A percentile compares a stretch with the other conserved stretches of the same genome.
phyloP scores from a whole-genome alignment of 2,888 invertebrate species.

The Peribatodes rhomboidaria region DNA sequence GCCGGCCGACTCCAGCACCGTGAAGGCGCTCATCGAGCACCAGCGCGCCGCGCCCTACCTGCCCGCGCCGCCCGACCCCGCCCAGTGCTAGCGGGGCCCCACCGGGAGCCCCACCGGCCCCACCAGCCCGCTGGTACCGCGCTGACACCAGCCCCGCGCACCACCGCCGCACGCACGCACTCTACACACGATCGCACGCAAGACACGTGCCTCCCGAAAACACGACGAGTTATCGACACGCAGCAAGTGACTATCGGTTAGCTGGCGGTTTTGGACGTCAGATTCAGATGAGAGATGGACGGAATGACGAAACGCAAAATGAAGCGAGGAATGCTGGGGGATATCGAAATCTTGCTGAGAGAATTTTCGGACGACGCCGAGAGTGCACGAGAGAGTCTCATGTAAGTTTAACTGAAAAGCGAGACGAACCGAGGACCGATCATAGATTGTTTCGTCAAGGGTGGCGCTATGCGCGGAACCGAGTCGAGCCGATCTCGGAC shows the following conservation, averaged over 20 bases:
- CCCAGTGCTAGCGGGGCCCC: constrained; percentile 63
- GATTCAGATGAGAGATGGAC: too few species aligned
- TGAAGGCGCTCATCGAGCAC: constrained; percentile 96
- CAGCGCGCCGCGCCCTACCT: constrained; percentile 97
- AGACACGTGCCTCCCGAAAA: background rate
- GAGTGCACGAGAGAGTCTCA: too few species aligned
- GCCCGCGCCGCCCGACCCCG: constrained; percentile 93
- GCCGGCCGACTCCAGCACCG: constrained; percentile 96
- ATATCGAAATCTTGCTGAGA: background rate
- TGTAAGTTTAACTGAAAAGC: background rate
- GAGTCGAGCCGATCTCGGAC: constrained; percentile 9
- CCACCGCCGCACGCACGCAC: too few species aligned
- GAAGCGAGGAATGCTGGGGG: too few species aligned
- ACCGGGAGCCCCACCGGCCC: too few species aligned
- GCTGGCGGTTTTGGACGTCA: too few species aligned
- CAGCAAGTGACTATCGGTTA: background rate
- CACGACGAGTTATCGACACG: background rate
- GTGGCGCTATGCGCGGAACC: background rate
- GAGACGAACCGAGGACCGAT: background rate
- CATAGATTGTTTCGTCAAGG: background rate
- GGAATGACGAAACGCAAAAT: too few species aligned
- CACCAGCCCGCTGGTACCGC: too few species aligned
- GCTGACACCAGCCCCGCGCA: too few species aligned
- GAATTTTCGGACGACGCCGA: background rate
- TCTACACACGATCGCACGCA: constrained; percentile 3